phyloP scores from a whole-genome alignment of 2,113 vertebrate species.

The Phocoena sinus region DNA sequence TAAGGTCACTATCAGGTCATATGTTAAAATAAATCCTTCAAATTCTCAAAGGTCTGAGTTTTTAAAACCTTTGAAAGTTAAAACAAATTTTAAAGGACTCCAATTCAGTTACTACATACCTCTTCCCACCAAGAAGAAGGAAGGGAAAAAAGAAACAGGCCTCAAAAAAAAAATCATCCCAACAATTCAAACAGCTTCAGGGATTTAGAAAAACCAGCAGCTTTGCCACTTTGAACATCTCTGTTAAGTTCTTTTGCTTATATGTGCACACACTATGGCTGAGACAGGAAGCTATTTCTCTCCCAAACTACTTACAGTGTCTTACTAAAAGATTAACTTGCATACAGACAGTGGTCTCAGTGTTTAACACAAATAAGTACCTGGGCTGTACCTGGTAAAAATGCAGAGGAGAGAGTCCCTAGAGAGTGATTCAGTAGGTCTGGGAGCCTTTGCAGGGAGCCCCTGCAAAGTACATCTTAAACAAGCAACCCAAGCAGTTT shows the following conservation, averaged over 20 bases:
- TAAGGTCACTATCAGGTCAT: background rate
- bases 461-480: background rate
- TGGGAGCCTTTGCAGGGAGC: background rate
- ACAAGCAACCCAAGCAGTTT: background rate
- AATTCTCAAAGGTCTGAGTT: background rate
- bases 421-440: background rate
- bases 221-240: background rate
- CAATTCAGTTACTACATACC: background rate
- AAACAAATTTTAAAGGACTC: slow-evolving; percentile 8
- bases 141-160: background rate
- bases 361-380: slow-evolving; percentile 10
- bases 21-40: slow-evolving; percentile 37
- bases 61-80: background rate
- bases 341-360: background rate
- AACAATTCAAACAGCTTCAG: background rate
- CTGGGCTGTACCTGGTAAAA: background rate
- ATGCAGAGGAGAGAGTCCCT: background rate
- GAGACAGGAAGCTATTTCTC: background rate
- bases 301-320: background rate
- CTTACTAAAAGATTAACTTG: slow-evolving; percentile 24
- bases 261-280: background rate
- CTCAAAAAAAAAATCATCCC: background rate
- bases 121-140: background rate
- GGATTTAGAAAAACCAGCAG: background rate
- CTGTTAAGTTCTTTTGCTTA: background rate